Conservation (phyloP, 2,888 invertebrate genomes). For the Eristalinus aeneus region DNA sequence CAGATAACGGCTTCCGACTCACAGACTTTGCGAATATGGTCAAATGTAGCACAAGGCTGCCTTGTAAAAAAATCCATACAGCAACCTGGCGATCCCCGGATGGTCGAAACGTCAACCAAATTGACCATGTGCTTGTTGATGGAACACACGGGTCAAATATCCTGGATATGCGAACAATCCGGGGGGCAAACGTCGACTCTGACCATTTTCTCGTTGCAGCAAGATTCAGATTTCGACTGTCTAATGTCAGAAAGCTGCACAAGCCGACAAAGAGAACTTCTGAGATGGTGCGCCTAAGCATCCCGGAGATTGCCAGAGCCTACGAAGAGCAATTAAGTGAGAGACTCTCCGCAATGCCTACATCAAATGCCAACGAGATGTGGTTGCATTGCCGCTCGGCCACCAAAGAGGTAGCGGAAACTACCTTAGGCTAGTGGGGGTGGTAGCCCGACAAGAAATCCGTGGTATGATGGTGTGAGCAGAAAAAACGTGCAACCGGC, state of each 20-base stretch:
- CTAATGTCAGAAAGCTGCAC: background rate
- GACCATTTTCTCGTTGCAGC: background rate
- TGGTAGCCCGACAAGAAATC: too few relatives aligned
- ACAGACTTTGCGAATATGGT: background rate
- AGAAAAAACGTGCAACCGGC: too few relatives aligned
- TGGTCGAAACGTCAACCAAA: slow-evolving; percentile 17
- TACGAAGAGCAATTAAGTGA: background rate
- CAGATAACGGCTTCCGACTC: background rate
- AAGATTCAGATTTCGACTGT: background rate
- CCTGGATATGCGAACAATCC: background rate
- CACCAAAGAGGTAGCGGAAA: too few relatives aligned
- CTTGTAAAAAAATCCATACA: too few relatives aligned
- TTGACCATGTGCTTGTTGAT: slow-evolving; percentile 9
- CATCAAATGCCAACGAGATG: too few relatives aligned
- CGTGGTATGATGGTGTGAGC: too few relatives aligned
- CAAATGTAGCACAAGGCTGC: too few relatives aligned
- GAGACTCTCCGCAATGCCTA: too few relatives aligned
- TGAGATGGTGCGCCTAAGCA: too few relatives aligned
- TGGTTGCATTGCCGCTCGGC: too few relatives aligned
- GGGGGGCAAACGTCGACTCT: slow-evolving; percentile 9
- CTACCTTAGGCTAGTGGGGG: too few relatives aligned
- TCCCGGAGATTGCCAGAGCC: background rate
- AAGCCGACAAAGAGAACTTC: too few relatives aligned
- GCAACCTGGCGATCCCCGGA: background rate
- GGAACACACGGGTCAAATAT: background rate